Evolutionary conservation across 2,888 invertebrate species (phyloP).

Genomic region (Lumbricus terrestris): DNA sequence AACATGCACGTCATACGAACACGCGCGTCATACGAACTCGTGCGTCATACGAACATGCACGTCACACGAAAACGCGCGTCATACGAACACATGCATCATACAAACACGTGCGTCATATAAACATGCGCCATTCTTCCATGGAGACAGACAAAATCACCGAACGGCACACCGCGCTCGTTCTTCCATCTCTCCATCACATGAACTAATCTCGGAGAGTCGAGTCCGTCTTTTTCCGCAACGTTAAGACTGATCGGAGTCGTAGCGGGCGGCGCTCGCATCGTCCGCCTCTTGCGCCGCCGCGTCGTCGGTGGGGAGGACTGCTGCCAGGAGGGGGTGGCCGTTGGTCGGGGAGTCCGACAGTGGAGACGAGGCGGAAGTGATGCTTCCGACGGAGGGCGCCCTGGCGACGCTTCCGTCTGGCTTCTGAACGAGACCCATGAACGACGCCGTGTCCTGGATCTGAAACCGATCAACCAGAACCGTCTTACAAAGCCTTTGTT

Average conservation of each 20-base stretch:
- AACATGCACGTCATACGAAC: neutral
- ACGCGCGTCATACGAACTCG: no score
- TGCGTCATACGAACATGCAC: neutral
- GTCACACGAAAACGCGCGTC: no score
- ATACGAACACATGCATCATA: no score
- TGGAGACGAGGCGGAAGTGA: neutral
- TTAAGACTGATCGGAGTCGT: conserved; percentile 16
- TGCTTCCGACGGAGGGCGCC: neutral
- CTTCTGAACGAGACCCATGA: neutral
- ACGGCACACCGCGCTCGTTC: neutral
- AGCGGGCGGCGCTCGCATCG: neutral
- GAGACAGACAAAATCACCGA: no score
- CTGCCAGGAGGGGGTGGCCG: conserved; percentile 4
- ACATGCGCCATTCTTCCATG: neutral
- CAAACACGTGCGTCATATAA: no score
- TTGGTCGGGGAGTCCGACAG: neutral
- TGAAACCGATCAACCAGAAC: neutral
- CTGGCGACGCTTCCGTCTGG: neutral
- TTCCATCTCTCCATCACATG: neutral
- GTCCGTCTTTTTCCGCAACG: neutral
- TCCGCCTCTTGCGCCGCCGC: neutral
- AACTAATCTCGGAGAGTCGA: neutral
- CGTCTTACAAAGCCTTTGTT: no score
- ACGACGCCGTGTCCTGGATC: conserved; percentile 18
- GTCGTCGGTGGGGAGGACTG: neutral